Evolutionary conservation across 1,140 invertebrate genomes (phyloP), one percentile per base, ranked within the genome.

Genomic region (Ooceraea biroi): DNA sequence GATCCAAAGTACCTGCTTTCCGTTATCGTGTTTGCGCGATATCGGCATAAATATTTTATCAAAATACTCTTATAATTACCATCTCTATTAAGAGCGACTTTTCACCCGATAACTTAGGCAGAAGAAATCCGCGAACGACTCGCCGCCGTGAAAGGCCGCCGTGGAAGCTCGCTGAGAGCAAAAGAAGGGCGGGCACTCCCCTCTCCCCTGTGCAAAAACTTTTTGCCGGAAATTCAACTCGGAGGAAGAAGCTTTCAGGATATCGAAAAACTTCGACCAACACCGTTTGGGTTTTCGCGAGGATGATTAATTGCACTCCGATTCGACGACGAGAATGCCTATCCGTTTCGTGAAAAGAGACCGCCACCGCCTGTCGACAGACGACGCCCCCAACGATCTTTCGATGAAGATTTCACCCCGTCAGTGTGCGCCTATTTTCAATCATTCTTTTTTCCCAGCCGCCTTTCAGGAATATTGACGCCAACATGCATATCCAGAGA

Each of bases 271-370:
- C 85, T 90, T 89, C 36, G 76, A 69, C 74, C 65, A 74, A 72
- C 68, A 69, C 71, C 66, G 58, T 73, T 82, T 73, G 88, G 77
- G 86, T 86, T 90, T 89, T 86, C 82, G 65, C 78, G 83, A 89
- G 88, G 88, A 90, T 90, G 89, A 90, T 90, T 90, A 90, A 90
- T 90, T 84, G 89, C 86, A 78, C 83, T 80, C 58, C 57, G 83
- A 90, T 89, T 89, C 85, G 72, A 73, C 73, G 87, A 71, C 78
- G 78, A 89, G 85, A 89, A 90, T 85, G 83, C 82, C 88, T 85
- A 71, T 36, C 69, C 72, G 55, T 87, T 58, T 58, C 57, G 50
- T 50, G 48, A 77, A 89, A 86, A 30, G 27, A 58, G 73, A 61
- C 41, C 27, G 44, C 58, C 82, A 27, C 52, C 50, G 46, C 36